Conservation (phyloP, 2,797 vertebrate species). For the Lepilemur ruficaudatus region DNA sequence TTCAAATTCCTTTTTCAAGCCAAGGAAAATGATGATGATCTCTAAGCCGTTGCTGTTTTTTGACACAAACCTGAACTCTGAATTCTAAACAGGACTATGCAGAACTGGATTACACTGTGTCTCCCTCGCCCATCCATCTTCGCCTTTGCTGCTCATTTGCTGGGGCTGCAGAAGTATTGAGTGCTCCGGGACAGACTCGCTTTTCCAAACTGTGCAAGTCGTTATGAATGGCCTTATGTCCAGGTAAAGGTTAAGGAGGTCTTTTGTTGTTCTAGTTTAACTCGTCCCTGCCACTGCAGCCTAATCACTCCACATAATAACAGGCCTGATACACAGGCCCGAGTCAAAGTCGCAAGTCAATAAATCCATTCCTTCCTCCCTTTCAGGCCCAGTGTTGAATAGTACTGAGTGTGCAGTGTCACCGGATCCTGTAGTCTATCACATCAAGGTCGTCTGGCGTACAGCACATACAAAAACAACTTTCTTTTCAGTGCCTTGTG, state of each 20-base stretch:
- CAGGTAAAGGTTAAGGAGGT: constrained; percentile 89
- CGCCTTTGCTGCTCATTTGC: constrained; percentile 82
- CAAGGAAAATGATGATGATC: constrained; percentile 80
- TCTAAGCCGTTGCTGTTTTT: constrained; percentile 72
- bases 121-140: constrained; percentile 78
- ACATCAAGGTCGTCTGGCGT: constrained; percentile 92
- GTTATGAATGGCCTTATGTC: constrained; percentile 88
- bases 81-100: constrained; percentile 85
- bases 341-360: constrained; percentile 92
- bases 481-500: constrained; percentile 79
- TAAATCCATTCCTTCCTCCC: constrained; percentile 94
- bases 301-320: constrained; percentile 97
- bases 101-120: constrained; percentile 82
- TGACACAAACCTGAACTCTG: constrained; percentile 76
- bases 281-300: constrained; percentile 93
- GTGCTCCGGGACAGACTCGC: constrained; percentile 79
- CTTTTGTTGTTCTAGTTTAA: constrained; percentile 91
- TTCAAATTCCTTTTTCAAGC: constrained; percentile 78
- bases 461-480: constrained; percentile 79
- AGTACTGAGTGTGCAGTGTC: constrained; percentile 89
- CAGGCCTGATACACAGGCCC: constrained; percentile 91
- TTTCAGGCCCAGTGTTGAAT: constrained; percentile 90
- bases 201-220: constrained; percentile 83
- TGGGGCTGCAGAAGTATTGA: constrained; percentile 80
- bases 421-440: constrained; percentile 92